Base-by-base conservation (phyloP, 1,140 invertebrate genomes). In the Aphaenogaster ashmeadi region DNA sequence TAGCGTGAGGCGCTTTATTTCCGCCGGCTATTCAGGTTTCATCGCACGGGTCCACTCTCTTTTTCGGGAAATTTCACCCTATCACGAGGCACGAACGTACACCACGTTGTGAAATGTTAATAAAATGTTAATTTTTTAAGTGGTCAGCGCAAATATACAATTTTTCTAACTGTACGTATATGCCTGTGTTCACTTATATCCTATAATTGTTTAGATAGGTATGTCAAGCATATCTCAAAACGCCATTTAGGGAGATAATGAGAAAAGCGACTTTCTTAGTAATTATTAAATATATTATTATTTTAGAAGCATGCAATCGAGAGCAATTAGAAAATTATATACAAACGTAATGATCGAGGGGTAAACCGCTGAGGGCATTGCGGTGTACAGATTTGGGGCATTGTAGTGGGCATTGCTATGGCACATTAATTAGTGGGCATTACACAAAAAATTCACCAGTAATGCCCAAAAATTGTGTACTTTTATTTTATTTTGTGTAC, bases 1-100 rank as follows among this genome's bases (percentile, higher is more conserved):
- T 69, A 47, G 80, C 54, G 67, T 36, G 64, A 74, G 79, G 77
- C 60, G 83, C 83, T 84, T 84, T 84, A 84, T 84, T 84, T 84
- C 69, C 69, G 69, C 27, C 44, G 27, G 80, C 80, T 84, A 84
- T 84, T 74, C 80, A 83, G 80, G 66, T 72, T 83, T 74, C 80
- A 84, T 84, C 69, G 80, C 72, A 75, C 52, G n/a, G 41, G 56
- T 60, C 69, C 58, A 74, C 67, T 75, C 54, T 62, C 33, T 60
- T 62, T 84, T 84, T 84, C 21, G 38, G 15, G 9, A 33, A 71
- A 71, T 83, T 74, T 60, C 67, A 33, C 21, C 54, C 21, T 38
- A 52, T 38, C 67, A 27, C 54, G 41, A 27, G 33, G 33, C 9
- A 33, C 41, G 41, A 50, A 60, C 50, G 38, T 13, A 54, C 33